These are phyloP conservation scores for Polypterus bichir DNA, from an alignment of 2,113 vertebrate genomes.

Conservation along the genomic window DNA sequence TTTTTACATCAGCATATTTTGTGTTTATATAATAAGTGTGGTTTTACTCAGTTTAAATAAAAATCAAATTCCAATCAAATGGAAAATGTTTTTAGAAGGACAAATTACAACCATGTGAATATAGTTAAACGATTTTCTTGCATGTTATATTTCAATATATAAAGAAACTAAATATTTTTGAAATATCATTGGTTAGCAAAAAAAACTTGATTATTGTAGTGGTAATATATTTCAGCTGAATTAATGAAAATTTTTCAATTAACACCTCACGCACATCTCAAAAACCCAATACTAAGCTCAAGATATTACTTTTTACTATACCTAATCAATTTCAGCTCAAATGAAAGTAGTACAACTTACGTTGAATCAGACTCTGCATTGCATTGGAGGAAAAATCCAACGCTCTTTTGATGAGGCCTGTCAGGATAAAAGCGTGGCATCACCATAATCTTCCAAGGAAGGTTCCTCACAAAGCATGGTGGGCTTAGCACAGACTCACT, in stretches of 20 bases:
- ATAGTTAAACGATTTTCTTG: no score
- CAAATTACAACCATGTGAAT: no score
- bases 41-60: no score
- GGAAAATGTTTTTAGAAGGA: no score
- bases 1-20: no score
- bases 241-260: not conserved
- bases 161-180: no score
- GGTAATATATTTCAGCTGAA: no score
- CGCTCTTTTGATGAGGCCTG: constrained; percentile 93
- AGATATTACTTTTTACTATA: not conserved
- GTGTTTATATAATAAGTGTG: no score
- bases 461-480: constrained; percentile 90
- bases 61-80: no score
- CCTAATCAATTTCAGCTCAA: not conserved
- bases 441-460: constrained; percentile 99
- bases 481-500: constrained; percentile 95
- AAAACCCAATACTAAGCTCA: no score
- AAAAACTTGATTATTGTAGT: not conserved
- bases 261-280: no score
- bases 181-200: not conserved
- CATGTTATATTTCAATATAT: no score
- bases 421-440: constrained; percentile 97
- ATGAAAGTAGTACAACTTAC: constrained; percentile 47
- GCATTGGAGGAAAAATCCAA: constrained; percentile 97
- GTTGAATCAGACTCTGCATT: constrained; percentile 97